Conservation (phyloP, 2,888 invertebrate genomes). For the Morpho helenor region DNA sequence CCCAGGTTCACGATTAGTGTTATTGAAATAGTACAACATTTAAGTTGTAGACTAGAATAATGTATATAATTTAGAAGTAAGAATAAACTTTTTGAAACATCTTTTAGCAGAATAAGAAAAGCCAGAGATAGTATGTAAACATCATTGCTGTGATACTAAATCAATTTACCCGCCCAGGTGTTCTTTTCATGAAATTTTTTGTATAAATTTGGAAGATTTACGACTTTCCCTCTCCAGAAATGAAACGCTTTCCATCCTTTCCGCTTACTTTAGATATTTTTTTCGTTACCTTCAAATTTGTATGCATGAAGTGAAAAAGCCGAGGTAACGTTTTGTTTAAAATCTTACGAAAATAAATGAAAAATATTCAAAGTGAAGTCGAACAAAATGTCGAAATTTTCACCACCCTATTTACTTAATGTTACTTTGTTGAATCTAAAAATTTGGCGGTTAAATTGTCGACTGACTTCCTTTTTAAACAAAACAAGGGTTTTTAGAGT, state of each 20-base stretch:
- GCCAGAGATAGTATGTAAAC: background rate
- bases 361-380: background rate
- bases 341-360: constrained; percentile 4
- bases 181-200: constrained; percentile 1
- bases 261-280: constrained; percentile 1
- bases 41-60: too few species aligned
- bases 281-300: constrained; percentile 1
- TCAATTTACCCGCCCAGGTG: constrained; percentile 10
- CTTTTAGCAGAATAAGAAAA: too few species aligned
- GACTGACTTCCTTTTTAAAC: too few species aligned
- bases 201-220: constrained; percentile 14
- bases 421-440: too few species aligned
- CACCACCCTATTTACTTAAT: too few species aligned
- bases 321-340: background rate
- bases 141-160: constrained; percentile 8
- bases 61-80: too few species aligned
- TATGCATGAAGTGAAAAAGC: background rate
- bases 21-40: too few species aligned
- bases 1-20: too few species aligned
- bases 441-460: too few species aligned
- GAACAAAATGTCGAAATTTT: too few species aligned
- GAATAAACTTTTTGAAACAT: too few species aligned
- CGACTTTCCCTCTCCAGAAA: constrained; percentile 3
- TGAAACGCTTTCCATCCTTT: constrained; percentile 6
- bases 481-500: background rate